Evolutionary conservation across 1,140 invertebrate species (phyloP).

Genomic region (Cryptotermes secundus): DNA sequence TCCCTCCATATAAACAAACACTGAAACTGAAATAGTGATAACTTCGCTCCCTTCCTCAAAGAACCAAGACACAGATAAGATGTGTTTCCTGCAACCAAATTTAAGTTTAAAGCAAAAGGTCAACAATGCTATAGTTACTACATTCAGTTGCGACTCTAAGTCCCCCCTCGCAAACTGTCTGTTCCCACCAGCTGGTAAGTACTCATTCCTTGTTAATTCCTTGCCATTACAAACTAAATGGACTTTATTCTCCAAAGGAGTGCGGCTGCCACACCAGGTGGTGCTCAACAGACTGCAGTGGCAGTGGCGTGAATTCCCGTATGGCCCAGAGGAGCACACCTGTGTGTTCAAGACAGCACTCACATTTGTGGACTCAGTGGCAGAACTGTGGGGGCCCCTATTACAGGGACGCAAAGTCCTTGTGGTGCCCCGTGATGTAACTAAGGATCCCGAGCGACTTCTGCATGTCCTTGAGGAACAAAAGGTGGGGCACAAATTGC

Average conservation of each 20-base stretch:
- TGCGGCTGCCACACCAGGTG: constrained; percentile 76
- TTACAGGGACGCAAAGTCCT: constrained; percentile 67
- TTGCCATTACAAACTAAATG: too few relatives aligned
- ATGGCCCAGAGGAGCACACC: constrained; percentile 57
- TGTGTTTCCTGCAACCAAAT: too few relatives aligned
- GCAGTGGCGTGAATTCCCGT: constrained; percentile 82
- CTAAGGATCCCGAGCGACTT: constrained; percentile 72
- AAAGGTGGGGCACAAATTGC: constrained; percentile 51
- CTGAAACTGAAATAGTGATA: too few relatives aligned
- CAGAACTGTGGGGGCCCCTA: constrained; percentile 82
- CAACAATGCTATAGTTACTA: too few relatives aligned
- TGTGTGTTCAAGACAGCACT: constrained; percentile 86
- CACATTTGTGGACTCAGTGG: constrained; percentile 84
- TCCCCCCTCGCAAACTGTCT: too few relatives aligned
- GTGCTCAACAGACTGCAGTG: constrained; percentile 78
- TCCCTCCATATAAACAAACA: too few relatives aligned
- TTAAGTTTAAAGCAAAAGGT: too few relatives aligned
- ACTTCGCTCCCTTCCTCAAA: too few relatives aligned
- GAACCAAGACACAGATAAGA: too few relatives aligned
- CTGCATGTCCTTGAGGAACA: constrained; percentile 66
- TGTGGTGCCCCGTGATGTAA: constrained; percentile 67
- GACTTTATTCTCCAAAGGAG: constrained; percentile 53
- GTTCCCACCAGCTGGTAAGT: too few relatives aligned
- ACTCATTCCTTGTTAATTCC: too few relatives aligned
- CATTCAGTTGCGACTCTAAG: too few relatives aligned